Evolutionary conservation across 2,888 invertebrate genomes (phyloP).

Genomic region (Punctoribates punctum): DNA sequence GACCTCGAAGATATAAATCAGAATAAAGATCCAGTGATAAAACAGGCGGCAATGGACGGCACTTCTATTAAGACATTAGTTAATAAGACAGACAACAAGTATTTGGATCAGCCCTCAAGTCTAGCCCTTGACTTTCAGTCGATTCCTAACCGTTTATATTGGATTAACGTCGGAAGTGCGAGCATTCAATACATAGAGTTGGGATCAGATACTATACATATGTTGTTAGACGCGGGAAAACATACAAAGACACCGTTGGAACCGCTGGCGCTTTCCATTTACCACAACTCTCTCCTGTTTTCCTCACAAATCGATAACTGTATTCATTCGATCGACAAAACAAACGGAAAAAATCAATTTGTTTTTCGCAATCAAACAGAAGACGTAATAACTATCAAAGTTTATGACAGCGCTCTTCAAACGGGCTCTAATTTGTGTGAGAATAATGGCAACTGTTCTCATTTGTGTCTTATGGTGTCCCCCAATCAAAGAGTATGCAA

Average conservation of each 20-base stretch:
- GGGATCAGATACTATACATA: background rate
- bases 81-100: slow-evolving; percentile 50
- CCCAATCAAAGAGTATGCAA: slow-evolving; percentile 62
- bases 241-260: slow-evolving; percentile 49
- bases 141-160: slow-evolving; percentile 63
- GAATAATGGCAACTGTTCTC: slow-evolving; percentile 63
- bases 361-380: slow-evolving; percentile 62
- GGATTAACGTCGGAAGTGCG: slow-evolving; percentile 62
- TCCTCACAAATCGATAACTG: slow-evolving; percentile 64
- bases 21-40: slow-evolving; percentile 56
- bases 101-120: slow-evolving; percentile 52
- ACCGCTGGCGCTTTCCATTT: slow-evolving; percentile 66
- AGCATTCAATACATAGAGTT: slow-evolving; percentile 64
- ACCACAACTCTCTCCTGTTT: slow-evolving; percentile 61
- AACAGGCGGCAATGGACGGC: slow-evolving; percentile 67
- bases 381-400: slow-evolving; percentile 51
- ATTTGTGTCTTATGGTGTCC: slow-evolving; percentile 68
- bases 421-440: slow-evolving; percentile 61
- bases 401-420: slow-evolving; percentile 68
- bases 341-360: slow-evolving; percentile 57
- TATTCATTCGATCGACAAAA: slow-evolving; percentile 64
- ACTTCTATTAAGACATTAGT: slow-evolving; percentile 52
- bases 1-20: background rate
- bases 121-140: slow-evolving; percentile 62
- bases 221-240: slow-evolving; percentile 11